phyloP scores from a whole-genome alignment of 2,888 invertebrate genomes.

The Apantesis nais region DNA sequence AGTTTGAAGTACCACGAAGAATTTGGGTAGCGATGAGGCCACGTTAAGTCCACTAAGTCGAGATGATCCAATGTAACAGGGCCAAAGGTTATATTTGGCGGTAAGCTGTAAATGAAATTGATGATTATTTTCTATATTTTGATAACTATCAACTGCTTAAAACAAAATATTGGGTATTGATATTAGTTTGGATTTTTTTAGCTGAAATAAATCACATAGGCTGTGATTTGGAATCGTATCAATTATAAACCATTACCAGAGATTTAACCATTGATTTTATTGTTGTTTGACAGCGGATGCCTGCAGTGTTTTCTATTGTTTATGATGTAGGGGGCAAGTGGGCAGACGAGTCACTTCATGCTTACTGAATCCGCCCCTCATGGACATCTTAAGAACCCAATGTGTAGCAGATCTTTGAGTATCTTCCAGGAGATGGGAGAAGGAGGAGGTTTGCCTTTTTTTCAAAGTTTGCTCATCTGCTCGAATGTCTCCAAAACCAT shows the following conservation, averaged over 20 bases:
- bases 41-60: slow-evolving; percentile 50
- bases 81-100: slow-evolving; percentile 46
- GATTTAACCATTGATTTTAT: neutral
- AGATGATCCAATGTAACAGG: slow-evolving; percentile 49
- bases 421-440: neutral
- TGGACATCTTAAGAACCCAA: too few species aligned
- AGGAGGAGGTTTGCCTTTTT: too few species aligned
- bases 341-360: neutral
- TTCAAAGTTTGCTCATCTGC: too few species aligned
- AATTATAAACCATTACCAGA: neutral
- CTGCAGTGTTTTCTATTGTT: neutral
- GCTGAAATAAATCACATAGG: neutral
- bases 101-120: slow-evolving; percentile 40
- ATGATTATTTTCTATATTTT: neutral
- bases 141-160: neutral
- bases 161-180: neutral
- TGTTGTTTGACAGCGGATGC: neutral
- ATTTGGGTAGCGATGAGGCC: slow-evolving; percentile 57
- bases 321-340: neutral
- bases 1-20: slow-evolving; percentile 54
- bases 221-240: neutral
- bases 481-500: too few species aligned
- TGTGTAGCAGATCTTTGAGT: too few species aligned
- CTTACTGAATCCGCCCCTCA: neutral
- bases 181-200: neutral